Conservation (phyloP, 35 echinoderm and acorn worm genomes). For the Ophioderma brevispina region DNA sequence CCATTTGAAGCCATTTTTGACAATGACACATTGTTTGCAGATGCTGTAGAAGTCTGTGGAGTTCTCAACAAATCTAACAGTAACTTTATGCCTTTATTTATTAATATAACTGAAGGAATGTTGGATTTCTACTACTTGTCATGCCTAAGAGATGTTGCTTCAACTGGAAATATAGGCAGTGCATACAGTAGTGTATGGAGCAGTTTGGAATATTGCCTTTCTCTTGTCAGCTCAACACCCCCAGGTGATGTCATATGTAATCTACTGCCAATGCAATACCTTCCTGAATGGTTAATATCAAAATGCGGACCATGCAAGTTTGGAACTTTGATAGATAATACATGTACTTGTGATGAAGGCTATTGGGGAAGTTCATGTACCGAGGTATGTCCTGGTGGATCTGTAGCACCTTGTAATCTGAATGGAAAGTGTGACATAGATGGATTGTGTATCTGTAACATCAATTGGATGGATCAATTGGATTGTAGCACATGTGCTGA, state of each 20-base stretch:
- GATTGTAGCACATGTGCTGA: slow-evolving; percentile 50
- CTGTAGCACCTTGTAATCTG: slow-evolving; percentile 52
- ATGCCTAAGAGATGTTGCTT: slow-evolving; percentile 55
- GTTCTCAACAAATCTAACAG: slow-evolving; percentile 14
- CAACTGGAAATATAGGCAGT: slow-evolving; percentile 28
- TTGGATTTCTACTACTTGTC: slow-evolving; percentile 80
- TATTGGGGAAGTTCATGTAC: slow-evolving; percentile 76
- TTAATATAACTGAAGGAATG: slow-evolving; percentile 23
- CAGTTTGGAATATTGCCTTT: slow-evolving; percentile 38
- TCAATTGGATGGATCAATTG: slow-evolving; percentile 60
- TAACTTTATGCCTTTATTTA: slow-evolving; percentile 25
- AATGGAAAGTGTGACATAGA: slow-evolving; percentile 54
- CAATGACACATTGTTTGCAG: slow-evolving; percentile 35
- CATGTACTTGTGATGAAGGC: slow-evolving; percentile 56
- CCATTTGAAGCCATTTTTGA: slow-evolving; percentile 50
- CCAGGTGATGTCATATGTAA: not conserved
- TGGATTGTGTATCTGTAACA: slow-evolving; percentile 63
- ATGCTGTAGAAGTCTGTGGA: slow-evolving; percentile 44
- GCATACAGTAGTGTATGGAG: slow-evolving; percentile 43
- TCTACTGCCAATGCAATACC: not conserved
- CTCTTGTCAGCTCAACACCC: slow-evolving; percentile 3
- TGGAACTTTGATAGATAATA: not conserved
- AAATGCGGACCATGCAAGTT: slow-evolving; percentile 27
- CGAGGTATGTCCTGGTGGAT: slow-evolving; percentile 65
- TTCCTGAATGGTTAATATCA: slow-evolving; percentile 32